Evolutionary conservation across 2,797 vertebrate genomes (phyloP).

Genomic region (Alouatta caraya): DNA sequence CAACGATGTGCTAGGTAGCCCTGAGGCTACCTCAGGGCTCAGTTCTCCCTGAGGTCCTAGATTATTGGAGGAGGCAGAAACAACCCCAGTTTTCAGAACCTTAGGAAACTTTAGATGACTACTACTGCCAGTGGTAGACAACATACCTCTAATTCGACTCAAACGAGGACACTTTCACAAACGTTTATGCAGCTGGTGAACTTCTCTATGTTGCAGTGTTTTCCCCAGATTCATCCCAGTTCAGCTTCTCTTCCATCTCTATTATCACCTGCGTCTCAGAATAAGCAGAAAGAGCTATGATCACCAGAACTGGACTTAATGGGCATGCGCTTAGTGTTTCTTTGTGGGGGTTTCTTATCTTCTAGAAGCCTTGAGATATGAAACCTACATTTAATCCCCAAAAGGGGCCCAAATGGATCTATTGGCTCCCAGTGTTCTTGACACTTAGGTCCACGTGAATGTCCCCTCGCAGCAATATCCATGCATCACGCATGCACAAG

Average conservation of each 20-base stretch:
- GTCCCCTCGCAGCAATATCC: not conserved
- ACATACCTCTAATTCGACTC: not conserved
- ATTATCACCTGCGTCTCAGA: not conserved
- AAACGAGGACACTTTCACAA: not conserved
- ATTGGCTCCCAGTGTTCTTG: not conserved
- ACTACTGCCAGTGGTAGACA: not conserved
- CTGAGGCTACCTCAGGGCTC: too few species aligned
- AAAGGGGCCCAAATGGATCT: not conserved
- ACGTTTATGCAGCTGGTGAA: not conserved
- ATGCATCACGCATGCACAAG: fast-evolving
- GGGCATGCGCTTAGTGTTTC: not conserved
- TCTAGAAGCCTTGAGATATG: not conserved
- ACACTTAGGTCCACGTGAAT: not conserved
- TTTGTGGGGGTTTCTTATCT: not conserved
- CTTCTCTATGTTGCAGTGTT: not conserved
- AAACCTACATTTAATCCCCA: not conserved
- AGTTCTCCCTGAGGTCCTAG: not conserved
- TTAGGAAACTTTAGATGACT: not conserved
- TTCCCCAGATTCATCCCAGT: not conserved
- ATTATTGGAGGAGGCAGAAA: not conserved
- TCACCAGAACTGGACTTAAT: not conserved
- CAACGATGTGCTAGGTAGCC: fast-evolving
- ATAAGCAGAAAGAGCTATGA: not conserved
- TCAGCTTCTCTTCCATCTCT: not conserved
- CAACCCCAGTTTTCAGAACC: not conserved